A percentile compares a stretch with the other conserved stretches of the same genome.
These are phyloP conservation scores for Oryzias celebensis DNA, from an alignment of 2,113 vertebrate genomes.

Conservation along the genomic window DNA sequence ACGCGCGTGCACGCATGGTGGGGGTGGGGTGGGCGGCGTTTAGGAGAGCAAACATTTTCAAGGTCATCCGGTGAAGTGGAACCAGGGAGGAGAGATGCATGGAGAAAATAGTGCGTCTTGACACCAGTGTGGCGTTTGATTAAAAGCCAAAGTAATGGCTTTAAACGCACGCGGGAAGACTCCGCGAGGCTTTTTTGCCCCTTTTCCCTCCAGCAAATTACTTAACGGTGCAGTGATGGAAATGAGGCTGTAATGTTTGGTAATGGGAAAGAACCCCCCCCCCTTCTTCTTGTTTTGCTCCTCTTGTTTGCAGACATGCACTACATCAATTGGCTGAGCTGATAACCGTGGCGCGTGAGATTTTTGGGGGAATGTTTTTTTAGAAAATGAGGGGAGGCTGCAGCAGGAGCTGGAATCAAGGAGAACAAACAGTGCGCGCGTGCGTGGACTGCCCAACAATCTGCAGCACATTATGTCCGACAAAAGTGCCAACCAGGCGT, in stretches of 20 bases:
- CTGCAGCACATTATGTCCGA: slow-evolving; percentile 47
- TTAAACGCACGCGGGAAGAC: slow-evolving; percentile 94
- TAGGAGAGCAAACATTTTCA: slow-evolving; percentile 97
- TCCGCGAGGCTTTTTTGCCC: slow-evolving; percentile 84
- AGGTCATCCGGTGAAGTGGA: slow-evolving; percentile 96
- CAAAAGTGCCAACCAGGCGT: slow-evolving; percentile 63
- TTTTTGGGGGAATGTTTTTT: slow-evolving; percentile 15
- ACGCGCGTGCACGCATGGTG: slow-evolving; percentile 11
- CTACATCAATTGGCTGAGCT: slow-evolving; percentile 71
- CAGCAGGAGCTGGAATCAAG: slow-evolving; percentile 34
- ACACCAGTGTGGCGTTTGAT: slow-evolving; percentile 92
- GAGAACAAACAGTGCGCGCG: slow-evolving; percentile 60
- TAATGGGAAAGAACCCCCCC: slow-evolving; percentile 73
- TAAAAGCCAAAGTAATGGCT: slow-evolving; percentile 99
- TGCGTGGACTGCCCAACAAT: slow-evolving; percentile 51
- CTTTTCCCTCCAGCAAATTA: slow-evolving; percentile 77
- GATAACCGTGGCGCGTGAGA: slow-evolving; percentile 63
- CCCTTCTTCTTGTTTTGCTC: slow-evolving; percentile 53
- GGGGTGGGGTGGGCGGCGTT: slow-evolving; percentile 77
- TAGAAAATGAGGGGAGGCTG: neutral
- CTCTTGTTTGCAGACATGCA: slow-evolving; percentile 75
- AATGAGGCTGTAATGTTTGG: slow-evolving; percentile 82
- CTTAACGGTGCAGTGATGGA: slow-evolving; percentile 86
- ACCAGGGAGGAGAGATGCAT: slow-evolving; percentile 90
- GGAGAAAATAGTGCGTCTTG: slow-evolving; percentile 93